Conservation (phyloP, 2,113 vertebrate genomes). For the Sigmodon hispidus region DNA sequence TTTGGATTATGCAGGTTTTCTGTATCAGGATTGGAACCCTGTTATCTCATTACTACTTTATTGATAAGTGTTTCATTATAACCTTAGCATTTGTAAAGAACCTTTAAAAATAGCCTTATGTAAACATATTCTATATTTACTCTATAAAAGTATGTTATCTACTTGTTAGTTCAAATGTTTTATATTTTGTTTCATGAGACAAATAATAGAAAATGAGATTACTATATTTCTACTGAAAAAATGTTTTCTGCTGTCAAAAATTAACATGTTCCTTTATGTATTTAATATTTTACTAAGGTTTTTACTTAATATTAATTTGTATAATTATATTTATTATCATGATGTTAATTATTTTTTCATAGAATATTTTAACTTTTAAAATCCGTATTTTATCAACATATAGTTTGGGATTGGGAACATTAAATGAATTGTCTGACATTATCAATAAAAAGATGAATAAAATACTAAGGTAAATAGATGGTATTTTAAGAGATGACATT, state of each 20-base stretch:
- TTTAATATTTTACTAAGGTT: not conserved
- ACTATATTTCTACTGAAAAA: not conserved
- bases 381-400: too few species aligned
- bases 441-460: too few species aligned
- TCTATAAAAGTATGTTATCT: constrained; percentile 7
- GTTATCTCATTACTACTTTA: constrained; percentile 10
- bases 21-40: not conserved
- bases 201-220: constrained; percentile 10
- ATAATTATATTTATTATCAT: not conserved
- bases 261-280: not conserved
- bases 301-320: not conserved
- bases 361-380: too few species aligned
- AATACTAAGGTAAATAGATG: too few species aligned
- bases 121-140: constrained; percentile 44
- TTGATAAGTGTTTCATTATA: not conserved
- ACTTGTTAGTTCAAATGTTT: not conserved
- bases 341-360: too few species aligned
- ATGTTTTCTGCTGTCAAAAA: not conserved
- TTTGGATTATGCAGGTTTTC: not conserved
- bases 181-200: not conserved
- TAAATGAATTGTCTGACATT: too few species aligned
- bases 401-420: too few species aligned
- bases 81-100: constrained; percentile 2
- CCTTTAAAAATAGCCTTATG: not conserved
- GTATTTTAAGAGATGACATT: too few species aligned